Evolutionary conservation across 2,797 vertebrate species (phyloP), one percentile per base, ranked within the genome.

Genomic region (Ficedula albicollis): DNA sequence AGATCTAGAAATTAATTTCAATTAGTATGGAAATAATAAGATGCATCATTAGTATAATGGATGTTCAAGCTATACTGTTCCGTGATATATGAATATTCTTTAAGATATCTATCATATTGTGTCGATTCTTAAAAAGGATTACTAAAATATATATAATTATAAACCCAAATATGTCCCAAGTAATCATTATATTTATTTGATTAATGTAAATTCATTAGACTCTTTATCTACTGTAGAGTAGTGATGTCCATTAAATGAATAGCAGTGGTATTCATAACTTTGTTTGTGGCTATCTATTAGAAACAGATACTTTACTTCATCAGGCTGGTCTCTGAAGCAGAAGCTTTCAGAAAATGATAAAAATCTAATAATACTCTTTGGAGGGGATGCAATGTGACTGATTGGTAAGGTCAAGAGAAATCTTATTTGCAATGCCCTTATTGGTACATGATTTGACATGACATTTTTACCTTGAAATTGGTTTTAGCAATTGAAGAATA

Each of bases 391-490:
- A 97, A 97, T 97, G 98, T 98, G 97, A 98, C 96, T 98, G 98
- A 98, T 97, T 97, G 97, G 97, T 97, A 96, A 97, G 98, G 98
- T 98, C 98, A 98, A 97, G 95, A 96, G 91, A 97, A 98, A 98
- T 98, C 97, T 97, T 92, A 98, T 98, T 98, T 98, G 94, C 87
- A 87, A 89, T 98, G 98, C 97, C 98, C 98, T 97, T 97, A 97
- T 94, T 97, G 97, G 97, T 98, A 97, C 96, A 92, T 97, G 95
- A 98, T 97, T 97, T 98, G 97, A 98, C 95, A 97, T 98, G 98
- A 98, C 97, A 98, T 98, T 98, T 98, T 98, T 97, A 97, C 98
- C 96, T 95, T 95, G 82, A 97, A 98, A 98, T 98, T 98, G 96
- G 90, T 97, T 98, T 98, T 97, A 95, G 94, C 97, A 98, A 98